Evolutionary conservation across 2,888 invertebrate species (phyloP), one percentile per base, ranked within the genome.

Genomic region (Sicus ferrugineus): DNA sequence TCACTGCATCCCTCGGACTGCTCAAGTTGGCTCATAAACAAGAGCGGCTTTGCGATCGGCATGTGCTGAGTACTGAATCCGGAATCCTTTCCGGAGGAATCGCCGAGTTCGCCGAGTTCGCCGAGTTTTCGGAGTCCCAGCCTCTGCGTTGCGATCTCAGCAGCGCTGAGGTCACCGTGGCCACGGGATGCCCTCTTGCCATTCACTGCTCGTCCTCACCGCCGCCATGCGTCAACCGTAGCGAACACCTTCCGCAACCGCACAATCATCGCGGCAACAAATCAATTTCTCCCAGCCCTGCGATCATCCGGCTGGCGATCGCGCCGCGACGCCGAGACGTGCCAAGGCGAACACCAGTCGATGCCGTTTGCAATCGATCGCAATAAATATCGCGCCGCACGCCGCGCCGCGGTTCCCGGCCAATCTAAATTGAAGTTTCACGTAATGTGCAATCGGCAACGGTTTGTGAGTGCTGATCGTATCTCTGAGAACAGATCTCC

Each of bases 401-500:
- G 14, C 23, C 48, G 46, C 14, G 9, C 58, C 26, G 46, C 23
- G 16, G 54, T 11, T 28, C n/a, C 31, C 30, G 28, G 23, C 48
- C 54, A 56, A 58, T 59, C 67, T 46, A 67, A 58, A 67, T 58
- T 48, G 59, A 67, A 67, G 67, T 67, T 46, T 67, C 59, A 59
- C 67, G 67, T 67, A 67, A 59, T 48, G 59, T 59, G 19, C 59
- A 59, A 48, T 59, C 58, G 67, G 59, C 66, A 58, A 66, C 66
- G 58, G 50, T 59, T 46, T 58, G 48, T 66, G 54, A 58, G 58
- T 30, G 31, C 48, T 31, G 46, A 67, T 63, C 63, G 56, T 62
- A 72, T 72, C 72, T 70, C 50, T 19, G 66, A 70, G 66, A 42
- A 30, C 19, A 50, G 62, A 72, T 72, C 72, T 62, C 68, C 48